Percentiles rank a stretch among this genome's conserved stretches.
Conservation (phyloP, 2,113 vertebrate species). For the Spea multiplicata region DNA sequence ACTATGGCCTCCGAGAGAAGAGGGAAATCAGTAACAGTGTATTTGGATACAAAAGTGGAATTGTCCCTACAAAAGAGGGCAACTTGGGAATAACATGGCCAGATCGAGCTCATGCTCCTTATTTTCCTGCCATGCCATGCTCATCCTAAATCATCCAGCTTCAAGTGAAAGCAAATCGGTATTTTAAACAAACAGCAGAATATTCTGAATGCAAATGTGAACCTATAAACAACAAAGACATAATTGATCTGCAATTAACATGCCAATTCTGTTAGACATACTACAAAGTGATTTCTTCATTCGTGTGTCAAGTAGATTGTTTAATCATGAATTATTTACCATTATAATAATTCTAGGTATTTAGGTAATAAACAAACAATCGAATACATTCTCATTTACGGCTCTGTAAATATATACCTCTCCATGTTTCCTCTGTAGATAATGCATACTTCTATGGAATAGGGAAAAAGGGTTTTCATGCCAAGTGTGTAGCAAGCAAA, state of each 20-base stretch:
- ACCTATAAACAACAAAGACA: constrained; percentile 67
- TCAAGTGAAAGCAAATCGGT: too few relatives aligned
- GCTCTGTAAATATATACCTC: constrained; percentile 58
- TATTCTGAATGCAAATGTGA: not conserved
- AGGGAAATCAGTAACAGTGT: too few relatives aligned
- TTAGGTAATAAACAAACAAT: constrained; percentile 52
- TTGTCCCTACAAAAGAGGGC: too few relatives aligned
- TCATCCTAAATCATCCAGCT: too few relatives aligned
- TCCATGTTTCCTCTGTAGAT: not conserved
- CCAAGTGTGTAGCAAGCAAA: too few relatives aligned
- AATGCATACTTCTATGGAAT: too few relatives aligned
- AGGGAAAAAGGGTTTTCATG: too few relatives aligned
- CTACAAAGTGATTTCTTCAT: constrained; percentile 58
- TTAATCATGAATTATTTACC: constrained; percentile 67
- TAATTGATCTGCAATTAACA: constrained; percentile 79
- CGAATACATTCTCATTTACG: constrained; percentile 64
- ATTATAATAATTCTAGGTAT: constrained; percentile 61
- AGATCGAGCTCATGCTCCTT: too few relatives aligned
- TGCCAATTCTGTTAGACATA: constrained; percentile 62
- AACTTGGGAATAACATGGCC: too few relatives aligned
- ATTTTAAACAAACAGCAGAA: constrained; percentile 7
- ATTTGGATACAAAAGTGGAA: too few relatives aligned
- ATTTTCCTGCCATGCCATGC: too few relatives aligned
- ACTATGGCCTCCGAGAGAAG: too few relatives aligned
- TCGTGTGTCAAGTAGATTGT: constrained; percentile 60